These are phyloP conservation scores for Chrysocyon brachyurus DNA, from an alignment of 2,797 vertebrate genomes.

Conservation along the genomic window DNA sequence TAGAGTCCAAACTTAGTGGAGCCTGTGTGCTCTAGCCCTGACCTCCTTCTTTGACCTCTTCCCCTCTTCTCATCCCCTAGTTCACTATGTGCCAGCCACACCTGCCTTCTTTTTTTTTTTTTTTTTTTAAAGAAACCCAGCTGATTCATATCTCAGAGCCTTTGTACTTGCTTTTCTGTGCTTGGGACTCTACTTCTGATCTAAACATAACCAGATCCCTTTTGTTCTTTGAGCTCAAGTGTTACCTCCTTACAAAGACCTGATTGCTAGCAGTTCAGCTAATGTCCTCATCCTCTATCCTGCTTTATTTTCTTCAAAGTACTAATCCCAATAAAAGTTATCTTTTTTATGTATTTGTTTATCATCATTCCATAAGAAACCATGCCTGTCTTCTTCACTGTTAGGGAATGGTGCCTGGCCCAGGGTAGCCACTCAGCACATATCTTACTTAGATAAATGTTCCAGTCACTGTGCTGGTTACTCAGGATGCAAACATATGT, in stretches of 20 bases:
- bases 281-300: not conserved
- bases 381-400: not conserved
- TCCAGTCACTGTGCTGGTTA: not conserved
- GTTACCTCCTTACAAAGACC: not conserved
- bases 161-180: not conserved
- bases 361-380: not conserved
- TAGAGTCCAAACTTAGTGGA: not conserved
- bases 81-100: not conserved
- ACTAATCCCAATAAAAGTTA: not conserved
- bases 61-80: not conserved
- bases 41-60: not conserved
- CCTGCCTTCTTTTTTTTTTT: not conserved
- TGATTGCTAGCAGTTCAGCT: not conserved
- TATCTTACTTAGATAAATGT: not conserved
- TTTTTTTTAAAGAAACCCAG: not conserved
- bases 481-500: not conserved
- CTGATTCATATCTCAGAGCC: not conserved
- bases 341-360: not conserved
- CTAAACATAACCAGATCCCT: not conserved
- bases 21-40: not conserved
- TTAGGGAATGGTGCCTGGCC: not conserved
- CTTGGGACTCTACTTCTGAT: not conserved
- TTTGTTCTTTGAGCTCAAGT: not conserved
- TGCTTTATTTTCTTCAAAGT: not conserved
- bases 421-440: not conserved